Conservation (phyloP, 2,113 vertebrate species). For the Rhinichthys klamathensis region DNA sequence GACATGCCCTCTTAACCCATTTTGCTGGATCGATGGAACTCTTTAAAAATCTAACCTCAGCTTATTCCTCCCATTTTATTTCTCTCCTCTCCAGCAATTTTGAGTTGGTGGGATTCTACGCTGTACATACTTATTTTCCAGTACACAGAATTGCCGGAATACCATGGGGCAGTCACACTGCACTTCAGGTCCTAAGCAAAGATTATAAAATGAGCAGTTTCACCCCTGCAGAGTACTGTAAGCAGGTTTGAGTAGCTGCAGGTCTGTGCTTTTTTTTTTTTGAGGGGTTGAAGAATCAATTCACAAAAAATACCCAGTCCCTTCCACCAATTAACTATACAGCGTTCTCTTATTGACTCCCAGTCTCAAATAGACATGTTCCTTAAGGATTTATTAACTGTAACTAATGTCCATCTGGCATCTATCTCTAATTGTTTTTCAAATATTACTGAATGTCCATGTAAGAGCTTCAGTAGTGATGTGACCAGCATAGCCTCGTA, state of each 20-base stretch:
- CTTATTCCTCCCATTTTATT: conserved; percentile 54
- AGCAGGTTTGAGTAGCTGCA: conserved; percentile 63
- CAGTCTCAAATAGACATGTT: neutral
- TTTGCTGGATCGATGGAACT: conserved; percentile 68
- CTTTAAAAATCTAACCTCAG: conserved; percentile 64
- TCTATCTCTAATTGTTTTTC: conserved; percentile 3
- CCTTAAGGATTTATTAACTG: conserved; percentile 18
- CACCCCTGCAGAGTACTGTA: conserved; percentile 54
- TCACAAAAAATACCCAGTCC: conserved; percentile 5
- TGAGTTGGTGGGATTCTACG: conserved; percentile 59
- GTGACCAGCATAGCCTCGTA: conserved; percentile 21
- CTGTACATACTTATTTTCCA: conserved; percentile 80
- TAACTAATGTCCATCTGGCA: conserved; percentile 16
- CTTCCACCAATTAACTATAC: neutral
- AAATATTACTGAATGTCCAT: conserved; percentile 31
- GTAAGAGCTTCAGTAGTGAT: conserved; percentile 24
- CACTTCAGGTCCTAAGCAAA: conserved; percentile 42
- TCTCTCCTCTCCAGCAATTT: conserved; percentile 51
- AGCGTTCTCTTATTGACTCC: neutral
- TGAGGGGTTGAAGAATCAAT: conserved; percentile 7
- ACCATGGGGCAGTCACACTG: conserved; percentile 53
- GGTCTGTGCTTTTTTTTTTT: conserved; percentile 34
- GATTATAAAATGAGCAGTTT: conserved; percentile 58
- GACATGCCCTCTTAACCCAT: conserved; percentile 64
- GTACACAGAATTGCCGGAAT: conserved; percentile 58